A percentile compares a stretch with the other conserved stretches of the same genome.
Conservation (phyloP, 2,113 vertebrate species). For the Lophura nycthemera region DNA sequence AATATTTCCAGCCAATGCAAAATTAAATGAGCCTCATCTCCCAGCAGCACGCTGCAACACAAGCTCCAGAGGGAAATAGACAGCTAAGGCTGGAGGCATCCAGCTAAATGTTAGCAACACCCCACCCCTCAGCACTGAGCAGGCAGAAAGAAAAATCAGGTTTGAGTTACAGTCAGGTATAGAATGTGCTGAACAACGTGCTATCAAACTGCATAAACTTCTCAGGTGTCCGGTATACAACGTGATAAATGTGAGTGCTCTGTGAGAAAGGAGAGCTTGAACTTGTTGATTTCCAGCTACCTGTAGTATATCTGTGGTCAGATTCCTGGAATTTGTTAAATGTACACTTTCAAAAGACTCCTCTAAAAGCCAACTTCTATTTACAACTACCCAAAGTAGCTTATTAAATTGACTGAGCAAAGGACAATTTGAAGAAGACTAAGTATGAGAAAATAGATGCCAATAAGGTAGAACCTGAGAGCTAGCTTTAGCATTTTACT, state of each 20-base stretch:
- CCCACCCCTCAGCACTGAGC: not conserved
- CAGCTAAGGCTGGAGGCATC: rapidly evolving
- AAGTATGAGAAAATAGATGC: not conserved
- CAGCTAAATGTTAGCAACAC: not conserved
- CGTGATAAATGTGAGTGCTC: not conserved
- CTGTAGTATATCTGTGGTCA: not conserved
- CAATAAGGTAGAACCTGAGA: not conserved
- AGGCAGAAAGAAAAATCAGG: rapidly evolving
- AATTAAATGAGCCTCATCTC: not conserved
- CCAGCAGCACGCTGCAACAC: rapidly evolving
- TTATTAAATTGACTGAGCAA: not conserved
- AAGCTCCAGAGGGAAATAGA: not conserved
- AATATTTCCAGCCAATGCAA: not conserved
- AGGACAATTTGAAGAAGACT: not conserved
- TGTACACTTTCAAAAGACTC: not conserved
- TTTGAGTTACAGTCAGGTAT: not conserved
- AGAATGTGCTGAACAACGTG: not conserved
- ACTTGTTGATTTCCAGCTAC: not conserved
- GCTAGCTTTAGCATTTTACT: not conserved
- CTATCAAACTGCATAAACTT: not conserved
- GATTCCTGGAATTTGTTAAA: not conserved
- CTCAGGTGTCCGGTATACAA: not conserved
- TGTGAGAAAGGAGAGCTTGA: not conserved
- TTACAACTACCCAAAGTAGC: not conserved
- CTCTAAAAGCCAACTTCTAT: not conserved